Evolutionary conservation across 2,113 vertebrate species (phyloP), one percentile per base, ranked within the genome.

Genomic region (Colistium nudipinnis): DNA sequence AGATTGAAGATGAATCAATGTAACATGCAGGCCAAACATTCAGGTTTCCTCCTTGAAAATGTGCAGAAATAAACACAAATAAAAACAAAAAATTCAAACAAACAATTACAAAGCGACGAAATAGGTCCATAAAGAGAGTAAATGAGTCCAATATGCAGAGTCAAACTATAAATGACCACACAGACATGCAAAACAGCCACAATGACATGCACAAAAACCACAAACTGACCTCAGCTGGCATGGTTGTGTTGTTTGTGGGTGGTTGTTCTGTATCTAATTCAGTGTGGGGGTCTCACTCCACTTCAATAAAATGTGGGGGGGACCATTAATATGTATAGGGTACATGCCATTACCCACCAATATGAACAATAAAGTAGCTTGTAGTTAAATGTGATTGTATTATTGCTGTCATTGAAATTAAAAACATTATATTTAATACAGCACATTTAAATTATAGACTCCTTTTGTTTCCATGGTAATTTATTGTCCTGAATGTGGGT

Each of bases 401-500:
- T n/a, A 10, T 4, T 27, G 4, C 8, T n/a, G n/a, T n/a, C n/a
- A n/a, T n/a, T n/a, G n/a, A n/a, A n/a, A 56, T 54, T 70, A 5
- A 70, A 12, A 9, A 43, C 12, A 24, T 24, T 60, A 1, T 2
- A n/a, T 27, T 12, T 52, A 57, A 51, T 17, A 6, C 43, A 65
- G 16, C 30, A 3, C 17, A 63, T 61, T 54, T 22, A 4, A 20
- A 14, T 3, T 17, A 11, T 25, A 44, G 12, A 14, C 41, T 4
- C 12, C 14, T 48, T 48, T 43, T 67, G 70, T 69, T 80, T 72
- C 62, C 49, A 68, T 24, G 47, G 41, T 62, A 38, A 76, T 74
- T 67, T 48, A 36, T 35, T 56, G 48, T 44, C 54, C 39, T 52
- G 24, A 13, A 12, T 53, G 28, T 28, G 47, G 6, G 55, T 27